These are phyloP conservation scores for Nephila pilipes DNA, from an alignment of 1,140 invertebrate genomes.

Conservation along the genomic window DNA sequence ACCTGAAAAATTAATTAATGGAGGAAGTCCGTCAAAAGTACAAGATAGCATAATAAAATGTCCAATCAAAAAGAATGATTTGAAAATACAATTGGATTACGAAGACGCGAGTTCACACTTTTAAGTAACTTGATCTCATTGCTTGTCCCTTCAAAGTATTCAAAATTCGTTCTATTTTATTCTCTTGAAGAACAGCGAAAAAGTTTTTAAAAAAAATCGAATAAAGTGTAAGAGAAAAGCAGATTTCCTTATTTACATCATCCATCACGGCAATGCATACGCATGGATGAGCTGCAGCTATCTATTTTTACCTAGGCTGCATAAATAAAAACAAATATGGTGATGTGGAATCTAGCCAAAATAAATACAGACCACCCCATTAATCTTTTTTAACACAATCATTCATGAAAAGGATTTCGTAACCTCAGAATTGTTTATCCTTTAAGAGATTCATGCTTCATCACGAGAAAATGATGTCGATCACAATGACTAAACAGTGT, in stretches of 20 bases:
- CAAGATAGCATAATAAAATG: no score
- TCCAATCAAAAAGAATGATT: no score
- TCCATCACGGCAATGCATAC: not conserved
- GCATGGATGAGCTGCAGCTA: not conserved
- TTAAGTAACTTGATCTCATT: no score
- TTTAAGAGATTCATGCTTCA: no score
- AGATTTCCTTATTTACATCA: not conserved
- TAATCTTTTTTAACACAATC: not conserved
- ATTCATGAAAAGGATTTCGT: not conserved
- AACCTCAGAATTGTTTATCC: no score
- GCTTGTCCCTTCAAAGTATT: no score
- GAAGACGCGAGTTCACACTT: no score
- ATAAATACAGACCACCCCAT: not conserved
- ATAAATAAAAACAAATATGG: not conserved
- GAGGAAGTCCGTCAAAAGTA: no score
- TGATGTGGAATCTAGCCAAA: not conserved
- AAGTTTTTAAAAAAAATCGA: not conserved
- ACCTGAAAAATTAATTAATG: no score
- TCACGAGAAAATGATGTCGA: no score
- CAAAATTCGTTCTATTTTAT: not conserved
- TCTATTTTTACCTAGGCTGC: not conserved
- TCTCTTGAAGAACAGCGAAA: not conserved
- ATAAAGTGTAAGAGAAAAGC: not conserved
- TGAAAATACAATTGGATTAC: no score
- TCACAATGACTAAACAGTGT: no score